Percentiles rank a stretch among this genome's conserved stretches.
Evolutionary conservation across 2,888 invertebrate species (phyloP).

Genomic region (Eupsilia transversa): DNA sequence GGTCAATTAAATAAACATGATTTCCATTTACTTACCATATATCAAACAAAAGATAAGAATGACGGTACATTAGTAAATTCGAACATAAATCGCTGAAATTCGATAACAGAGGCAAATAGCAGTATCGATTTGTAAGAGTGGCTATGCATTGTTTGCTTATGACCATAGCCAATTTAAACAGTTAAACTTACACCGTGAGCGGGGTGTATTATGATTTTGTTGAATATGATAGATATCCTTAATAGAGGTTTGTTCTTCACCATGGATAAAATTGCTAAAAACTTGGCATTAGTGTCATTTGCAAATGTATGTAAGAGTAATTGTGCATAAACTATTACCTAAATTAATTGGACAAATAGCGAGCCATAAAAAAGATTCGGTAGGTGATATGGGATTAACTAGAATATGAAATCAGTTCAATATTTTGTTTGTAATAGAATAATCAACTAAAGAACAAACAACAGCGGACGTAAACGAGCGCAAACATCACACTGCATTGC

Average conservation of each 20-base stretch:
- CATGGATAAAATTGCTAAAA: not conserved
- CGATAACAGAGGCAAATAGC: not conserved
- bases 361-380: not conserved
- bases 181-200: not conserved
- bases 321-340: not conserved
- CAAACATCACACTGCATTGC: slow-evolving; percentile 24
- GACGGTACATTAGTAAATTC: not conserved
- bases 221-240: not conserved
- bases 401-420: not conserved
- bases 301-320: not conserved
- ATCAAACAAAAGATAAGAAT: not conserved
- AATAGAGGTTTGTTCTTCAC: not conserved
- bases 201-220: not conserved
- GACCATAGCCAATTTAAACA: slow-evolving; percentile 2
- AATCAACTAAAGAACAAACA: not conserved
- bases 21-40: not conserved
- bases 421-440: not conserved
- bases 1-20: not conserved
- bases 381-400: not conserved
- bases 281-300: not conserved
- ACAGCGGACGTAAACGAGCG: not conserved
- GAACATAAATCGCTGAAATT: not conserved
- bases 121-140: not conserved
- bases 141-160: slow-evolving; percentile 1
- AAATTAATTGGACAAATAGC: not conserved